phyloP scores from a whole-genome alignment of 2,888 invertebrate genomes.

The Hecatera dysodea region DNA sequence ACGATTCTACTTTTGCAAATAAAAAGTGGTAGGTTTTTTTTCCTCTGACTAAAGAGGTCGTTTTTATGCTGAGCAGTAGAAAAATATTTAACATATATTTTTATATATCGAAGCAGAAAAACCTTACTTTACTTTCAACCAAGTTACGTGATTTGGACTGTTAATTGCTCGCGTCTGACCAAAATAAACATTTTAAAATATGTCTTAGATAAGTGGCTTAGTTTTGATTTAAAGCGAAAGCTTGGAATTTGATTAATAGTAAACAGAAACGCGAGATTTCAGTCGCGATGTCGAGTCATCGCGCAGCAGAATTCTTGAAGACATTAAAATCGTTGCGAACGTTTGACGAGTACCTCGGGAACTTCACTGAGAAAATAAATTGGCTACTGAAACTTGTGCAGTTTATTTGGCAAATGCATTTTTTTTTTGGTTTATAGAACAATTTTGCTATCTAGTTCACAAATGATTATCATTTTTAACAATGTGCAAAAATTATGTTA shows the following conservation, averaged over 20 bases:
- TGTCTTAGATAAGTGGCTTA: slow-evolving; percentile 56
- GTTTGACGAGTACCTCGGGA: slow-evolving; percentile 57
- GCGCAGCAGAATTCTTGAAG: slow-evolving; percentile 73
- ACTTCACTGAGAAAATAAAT: slow-evolving; percentile 2
- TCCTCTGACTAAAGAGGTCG: slow-evolving; percentile 16
- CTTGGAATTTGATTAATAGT: slow-evolving; percentile 74
- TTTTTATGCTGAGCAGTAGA: background rate
- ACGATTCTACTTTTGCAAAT: background rate
- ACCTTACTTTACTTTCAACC: background rate
- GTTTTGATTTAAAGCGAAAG: slow-evolving; percentile 60
- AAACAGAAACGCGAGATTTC: slow-evolving; percentile 72
- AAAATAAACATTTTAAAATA: slow-evolving; percentile 46
- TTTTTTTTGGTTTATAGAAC: background rate
- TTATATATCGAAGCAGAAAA: background rate
- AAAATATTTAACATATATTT: too few species aligned
- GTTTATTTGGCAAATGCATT: background rate
- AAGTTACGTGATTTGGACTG: slow-evolving; percentile 21
- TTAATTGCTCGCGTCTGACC: slow-evolving; percentile 33
- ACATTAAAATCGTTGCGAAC: slow-evolving; percentile 70
- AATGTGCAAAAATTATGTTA: too few species aligned
- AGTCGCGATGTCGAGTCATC: slow-evolving; percentile 75
- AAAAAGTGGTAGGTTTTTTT: background rate
- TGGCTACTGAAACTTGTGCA: slow-evolving; percentile 1
- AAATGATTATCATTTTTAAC: background rate
- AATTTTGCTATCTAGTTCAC: background rate